A percentile compares a stretch with the other conserved stretches of the same genome.
phyloP scores from a whole-genome alignment of 2,113 vertebrate genomes.

The Xenopus borealis region DNA sequence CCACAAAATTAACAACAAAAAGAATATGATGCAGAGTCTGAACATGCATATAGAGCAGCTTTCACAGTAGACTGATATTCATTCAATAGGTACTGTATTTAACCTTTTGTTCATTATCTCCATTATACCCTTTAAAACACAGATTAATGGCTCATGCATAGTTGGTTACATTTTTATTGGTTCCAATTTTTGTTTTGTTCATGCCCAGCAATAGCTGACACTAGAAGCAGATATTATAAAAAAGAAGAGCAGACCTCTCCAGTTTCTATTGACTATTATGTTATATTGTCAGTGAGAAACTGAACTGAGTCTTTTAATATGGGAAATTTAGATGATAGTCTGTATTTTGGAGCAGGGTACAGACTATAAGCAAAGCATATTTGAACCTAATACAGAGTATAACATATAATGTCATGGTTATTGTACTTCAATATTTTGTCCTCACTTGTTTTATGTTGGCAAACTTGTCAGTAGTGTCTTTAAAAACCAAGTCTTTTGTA shows the following conservation, averaged over 20 bases:
- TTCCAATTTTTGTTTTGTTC: not conserved
- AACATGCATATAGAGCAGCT: not conserved
- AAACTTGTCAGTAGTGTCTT: no score
- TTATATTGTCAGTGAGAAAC: not conserved
- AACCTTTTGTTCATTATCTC: slow-evolving; percentile 2
- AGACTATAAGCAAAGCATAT: no score
- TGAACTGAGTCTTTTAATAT: no score
- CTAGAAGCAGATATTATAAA: not conserved
- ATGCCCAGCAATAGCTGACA: not conserved
- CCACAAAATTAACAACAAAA: not conserved
- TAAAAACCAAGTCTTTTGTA: no score
- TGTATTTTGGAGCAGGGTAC: no score
- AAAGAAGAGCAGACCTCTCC: not conserved
- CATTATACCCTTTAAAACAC: not conserved
- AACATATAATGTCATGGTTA: no score
- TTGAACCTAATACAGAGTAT: no score
- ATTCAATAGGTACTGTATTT: slow-evolving; percentile 2
- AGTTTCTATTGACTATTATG: not conserved
- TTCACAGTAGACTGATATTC: not conserved
- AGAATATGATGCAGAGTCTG: not conserved
- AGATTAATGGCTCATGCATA: not conserved
- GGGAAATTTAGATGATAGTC: no score
- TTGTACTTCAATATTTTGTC: no score
- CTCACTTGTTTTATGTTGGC: no score
- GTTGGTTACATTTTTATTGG: not conserved